Evolutionary conservation across 1,140 invertebrate genomes (phyloP), one percentile per base, ranked within the genome.

Genomic region (Stegodyphus mimosarum): DNA sequence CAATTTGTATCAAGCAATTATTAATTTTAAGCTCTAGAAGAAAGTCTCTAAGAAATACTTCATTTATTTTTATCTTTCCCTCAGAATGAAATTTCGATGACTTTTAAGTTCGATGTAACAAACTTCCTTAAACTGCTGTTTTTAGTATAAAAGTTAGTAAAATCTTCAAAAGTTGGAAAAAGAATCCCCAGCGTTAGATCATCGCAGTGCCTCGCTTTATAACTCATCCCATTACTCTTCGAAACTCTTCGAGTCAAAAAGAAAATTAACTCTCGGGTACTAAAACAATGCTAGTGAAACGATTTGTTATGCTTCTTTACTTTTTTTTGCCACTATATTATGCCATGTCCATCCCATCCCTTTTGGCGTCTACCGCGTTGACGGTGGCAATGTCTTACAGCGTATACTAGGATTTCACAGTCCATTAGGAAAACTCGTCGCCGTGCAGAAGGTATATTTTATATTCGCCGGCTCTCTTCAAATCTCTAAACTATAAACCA

Each of bases 271-370:
- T 18, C 70, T n/a, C 48, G 49, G 70, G 79, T 83, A 64, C 49
- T 83, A 83, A 83, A 83, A 83, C 79, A 83, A 83, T 83, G 55
- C 70, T 70, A 49, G 52, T 13, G n/a, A 64, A 83, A 83, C 71
- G 70, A 74, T 73, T 49, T 50, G 51, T 60, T 67, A 52, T 60
- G 33, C 10, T 50, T 10, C 15, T 10, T 60, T 33, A 10, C 15
- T 79, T 67, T 7, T 49, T 66, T 53, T 60, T 49, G 13, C 69
- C 69, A 33, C 15, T 80, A 70, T 71, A 70, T 48, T 51, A 33
- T 33, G 13, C 67, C 33, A 49, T 71, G 69, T 71, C 69, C 69
- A 60, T 33, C 11, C 53, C 53, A 79, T 80, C 67, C 52, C 69
- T 50, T 80, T 63, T 80, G 78, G 71, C 60, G 69, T 67, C 70